phyloP scores from a whole-genome alignment of 2,888 invertebrate species.

The Neoscelio sp. region DNA sequence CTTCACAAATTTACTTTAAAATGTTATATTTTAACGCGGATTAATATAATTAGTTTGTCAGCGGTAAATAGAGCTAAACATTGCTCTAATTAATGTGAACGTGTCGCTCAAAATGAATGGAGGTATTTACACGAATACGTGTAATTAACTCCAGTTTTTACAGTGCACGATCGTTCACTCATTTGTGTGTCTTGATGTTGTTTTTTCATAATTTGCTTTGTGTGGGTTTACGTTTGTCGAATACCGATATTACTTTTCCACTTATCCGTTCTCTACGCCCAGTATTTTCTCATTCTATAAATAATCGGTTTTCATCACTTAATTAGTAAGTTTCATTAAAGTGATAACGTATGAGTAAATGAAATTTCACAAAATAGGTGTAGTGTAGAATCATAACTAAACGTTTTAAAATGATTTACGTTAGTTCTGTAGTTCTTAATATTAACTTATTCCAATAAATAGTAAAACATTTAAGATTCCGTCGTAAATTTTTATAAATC shows the following conservation, averaged over 20 bases:
- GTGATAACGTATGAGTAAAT: too few relatives aligned
- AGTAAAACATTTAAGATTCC: too few relatives aligned
- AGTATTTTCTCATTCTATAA: background rate
- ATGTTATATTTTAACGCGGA: background rate
- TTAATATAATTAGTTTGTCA: background rate
- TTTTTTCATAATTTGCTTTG: slow-evolving; percentile 59
- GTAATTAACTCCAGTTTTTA: slow-evolving; percentile 25
- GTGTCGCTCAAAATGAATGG: background rate
- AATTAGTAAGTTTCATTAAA: too few relatives aligned
- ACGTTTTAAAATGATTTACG: too few relatives aligned
- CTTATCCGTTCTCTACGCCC: slow-evolving; percentile 5
- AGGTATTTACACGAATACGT: slow-evolving; percentile 13
- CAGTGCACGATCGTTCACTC: slow-evolving; percentile 18
- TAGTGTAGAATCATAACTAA: too few relatives aligned
- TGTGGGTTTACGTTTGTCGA: slow-evolving; percentile 60
- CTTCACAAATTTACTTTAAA: background rate
- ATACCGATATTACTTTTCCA: slow-evolving; percentile 17
- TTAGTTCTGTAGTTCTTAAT: too few relatives aligned
- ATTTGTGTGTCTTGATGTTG: slow-evolving; percentile 59
- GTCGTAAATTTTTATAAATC: too few relatives aligned
- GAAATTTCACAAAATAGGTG: too few relatives aligned
- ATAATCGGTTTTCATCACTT: background rate
- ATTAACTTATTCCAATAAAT: too few relatives aligned
- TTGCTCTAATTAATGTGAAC: background rate
- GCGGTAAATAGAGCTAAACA: background rate